Conservation (phyloP, 2,888 invertebrate genomes). For the Sericinus montela region DNA sequence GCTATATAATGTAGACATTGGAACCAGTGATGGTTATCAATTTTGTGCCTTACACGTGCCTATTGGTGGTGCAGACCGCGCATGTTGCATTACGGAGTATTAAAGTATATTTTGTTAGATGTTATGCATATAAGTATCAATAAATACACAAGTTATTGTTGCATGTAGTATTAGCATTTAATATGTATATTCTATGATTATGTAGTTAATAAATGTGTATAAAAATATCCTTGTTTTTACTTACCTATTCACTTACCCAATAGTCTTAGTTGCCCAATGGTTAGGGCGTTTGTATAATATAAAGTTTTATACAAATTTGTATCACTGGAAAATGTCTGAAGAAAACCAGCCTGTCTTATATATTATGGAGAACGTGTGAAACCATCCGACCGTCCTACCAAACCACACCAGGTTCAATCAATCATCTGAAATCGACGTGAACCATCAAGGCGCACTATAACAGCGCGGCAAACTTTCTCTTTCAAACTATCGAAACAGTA, state of each 20-base stretch:
- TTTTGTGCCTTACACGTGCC: slow-evolving; percentile 15
- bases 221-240: slow-evolving; percentile 18
- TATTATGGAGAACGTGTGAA: too few relatives aligned
- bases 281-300: too few relatives aligned
- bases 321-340: too few relatives aligned
- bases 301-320: too few relatives aligned
- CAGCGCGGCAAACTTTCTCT: too few relatives aligned
- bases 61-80: slow-evolving; percentile 6
- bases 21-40: slow-evolving; percentile 4
- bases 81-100: slow-evolving; percentile 44
- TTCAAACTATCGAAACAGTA: too few relatives aligned
- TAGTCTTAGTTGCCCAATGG: too few relatives aligned
- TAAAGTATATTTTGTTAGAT: slow-evolving; percentile 36
- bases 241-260: slow-evolving; percentile 7
- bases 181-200: slow-evolving; percentile 12
- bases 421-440: too few relatives aligned
- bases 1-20: neutral
- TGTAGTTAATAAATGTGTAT: slow-evolving; percentile 48
- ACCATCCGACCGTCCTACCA: too few relatives aligned
- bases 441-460: too few relatives aligned
- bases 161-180: slow-evolving; percentile 8
- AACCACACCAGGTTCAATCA: too few relatives aligned
- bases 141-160: slow-evolving; percentile 25
- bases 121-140: slow-evolving; percentile 25
- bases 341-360: too few relatives aligned